Evolutionary conservation across 2,113 vertebrate species (phyloP).

Genomic region (Callorhinus ursinus): DNA sequence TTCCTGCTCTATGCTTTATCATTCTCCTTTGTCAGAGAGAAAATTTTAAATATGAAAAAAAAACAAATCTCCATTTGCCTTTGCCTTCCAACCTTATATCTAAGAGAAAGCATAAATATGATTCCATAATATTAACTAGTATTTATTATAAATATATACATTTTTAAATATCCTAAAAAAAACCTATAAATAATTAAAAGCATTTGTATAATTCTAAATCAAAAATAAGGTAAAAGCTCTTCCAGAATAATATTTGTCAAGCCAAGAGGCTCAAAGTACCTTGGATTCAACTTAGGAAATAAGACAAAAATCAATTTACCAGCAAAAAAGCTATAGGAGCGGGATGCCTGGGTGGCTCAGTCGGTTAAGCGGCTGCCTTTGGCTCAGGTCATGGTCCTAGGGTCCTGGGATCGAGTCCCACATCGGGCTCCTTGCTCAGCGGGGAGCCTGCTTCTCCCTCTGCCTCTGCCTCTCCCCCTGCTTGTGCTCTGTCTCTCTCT

Average conservation of each 20-base stretch:
- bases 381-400: too few species aligned
- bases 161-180: not conserved
- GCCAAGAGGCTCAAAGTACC: not conserved
- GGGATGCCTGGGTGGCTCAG: too few species aligned
- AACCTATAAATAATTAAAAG: not conserved
- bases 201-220: not conserved
- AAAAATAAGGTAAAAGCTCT: not conserved
- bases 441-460: too few species aligned
- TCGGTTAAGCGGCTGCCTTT: too few species aligned
- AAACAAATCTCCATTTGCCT: slow-evolving; percentile 2
- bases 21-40: not conserved
- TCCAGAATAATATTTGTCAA: slow-evolving; percentile 4
- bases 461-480: too few species aligned
- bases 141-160: not conserved
- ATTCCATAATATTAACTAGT: not conserved
- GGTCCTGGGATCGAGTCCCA: too few species aligned
- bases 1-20: not conserved
- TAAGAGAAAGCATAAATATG: not conserved
- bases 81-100: not conserved
- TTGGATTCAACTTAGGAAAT: not conserved
- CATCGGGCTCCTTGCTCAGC: too few species aligned
- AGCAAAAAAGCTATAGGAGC: not conserved
- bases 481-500: too few species aligned
- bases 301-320: slow-evolving; percentile 36
- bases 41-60: not conserved